Percentiles rank a stretch among this genome's conserved stretches.
Evolutionary conservation across 2,113 vertebrate genomes (phyloP).

Genomic region (Neoarius graeffei): DNA sequence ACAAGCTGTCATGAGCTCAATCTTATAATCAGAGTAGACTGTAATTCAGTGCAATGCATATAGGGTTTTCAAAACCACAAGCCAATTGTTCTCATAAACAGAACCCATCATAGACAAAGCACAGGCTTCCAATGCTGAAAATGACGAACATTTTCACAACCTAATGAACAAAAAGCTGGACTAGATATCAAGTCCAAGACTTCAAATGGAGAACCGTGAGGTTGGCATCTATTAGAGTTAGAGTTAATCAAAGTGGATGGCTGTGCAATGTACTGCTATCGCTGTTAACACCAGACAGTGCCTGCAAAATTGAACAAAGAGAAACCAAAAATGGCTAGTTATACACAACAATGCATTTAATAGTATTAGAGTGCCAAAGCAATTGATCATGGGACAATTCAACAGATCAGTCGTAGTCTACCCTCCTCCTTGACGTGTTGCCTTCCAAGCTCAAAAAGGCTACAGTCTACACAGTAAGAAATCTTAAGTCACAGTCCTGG

Average conservation of each 20-base stretch:
- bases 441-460: neutral
- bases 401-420: neutral
- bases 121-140: neutral
- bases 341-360: neutral
- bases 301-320: neutral
- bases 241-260: constrained; percentile 45
- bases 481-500: neutral
- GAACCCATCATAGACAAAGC: neutral
- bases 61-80: neutral
- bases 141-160: neutral
- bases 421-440: neutral
- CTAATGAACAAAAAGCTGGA: constrained; percentile 7
- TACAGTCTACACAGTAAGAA: neutral
- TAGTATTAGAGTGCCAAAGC: constrained; percentile 24
- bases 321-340: neutral
- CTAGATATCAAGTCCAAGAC: neutral
- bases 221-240: constrained; percentile 57
- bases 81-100: neutral
- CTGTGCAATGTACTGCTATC: neutral
- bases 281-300: neutral
- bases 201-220: neutral
- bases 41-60: neutral
- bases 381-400: constrained; percentile 57
- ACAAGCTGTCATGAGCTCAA: neutral
- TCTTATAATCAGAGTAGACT: neutral